Evolutionary conservation across 2,797 vertebrate genomes (phyloP).

Genomic region (Phoxinus dragarum): DNA sequence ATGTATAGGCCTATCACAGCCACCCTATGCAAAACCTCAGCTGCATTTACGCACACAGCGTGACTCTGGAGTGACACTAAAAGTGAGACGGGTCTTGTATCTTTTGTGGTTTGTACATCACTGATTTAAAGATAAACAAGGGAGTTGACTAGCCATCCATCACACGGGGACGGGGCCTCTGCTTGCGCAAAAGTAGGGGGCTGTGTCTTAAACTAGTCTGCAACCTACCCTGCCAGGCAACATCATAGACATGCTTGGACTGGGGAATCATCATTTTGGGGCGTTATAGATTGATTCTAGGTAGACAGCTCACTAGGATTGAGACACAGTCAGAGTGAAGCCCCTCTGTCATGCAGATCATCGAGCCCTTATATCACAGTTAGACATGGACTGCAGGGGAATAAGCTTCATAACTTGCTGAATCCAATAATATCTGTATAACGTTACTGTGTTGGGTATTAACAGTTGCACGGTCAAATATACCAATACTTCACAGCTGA

Average conservation of each 20-base stretch:
- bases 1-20: conserved; percentile 10
- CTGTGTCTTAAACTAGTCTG: background rate
- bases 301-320: background rate
- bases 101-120: background rate
- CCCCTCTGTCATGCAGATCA: background rate
- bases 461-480: background rate
- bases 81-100: background rate
- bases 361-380: background rate
- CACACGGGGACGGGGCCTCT: background rate
- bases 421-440: background rate
- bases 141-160: background rate
- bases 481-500: background rate
- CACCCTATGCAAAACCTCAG: background rate
- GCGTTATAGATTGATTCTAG: background rate
- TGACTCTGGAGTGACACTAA: background rate
- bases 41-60: background rate
- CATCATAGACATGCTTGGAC: background rate
- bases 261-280: background rate
- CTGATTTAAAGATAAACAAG: background rate
- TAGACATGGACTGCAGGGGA: background rate
- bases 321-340: background rate
- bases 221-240: no score
- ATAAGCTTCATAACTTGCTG: background rate
- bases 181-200: background rate
- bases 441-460: background rate